A percentile compares a stretch with the other conserved stretches of the same genome.
Evolutionary conservation across 2,113 vertebrate genomes (phyloP).

Genomic region (Lophius piscatorius): DNA sequence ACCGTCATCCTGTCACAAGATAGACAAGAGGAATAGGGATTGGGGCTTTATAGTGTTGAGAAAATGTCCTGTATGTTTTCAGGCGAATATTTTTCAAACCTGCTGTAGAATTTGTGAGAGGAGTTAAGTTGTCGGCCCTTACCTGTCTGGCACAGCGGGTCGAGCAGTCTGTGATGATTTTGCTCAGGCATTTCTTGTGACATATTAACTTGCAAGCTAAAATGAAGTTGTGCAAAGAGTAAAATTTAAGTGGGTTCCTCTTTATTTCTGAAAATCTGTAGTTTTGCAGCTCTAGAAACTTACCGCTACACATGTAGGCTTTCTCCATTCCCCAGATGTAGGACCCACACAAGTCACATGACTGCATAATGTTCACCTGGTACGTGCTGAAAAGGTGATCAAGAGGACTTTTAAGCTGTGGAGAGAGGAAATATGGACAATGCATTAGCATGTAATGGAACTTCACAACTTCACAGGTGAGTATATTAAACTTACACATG

Average conservation of each 20-base stretch:
- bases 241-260: no score
- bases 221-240: background rate
- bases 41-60: background rate
- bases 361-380: slow-evolving; percentile 95
- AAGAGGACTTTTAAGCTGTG: slow-evolving; percentile 83
- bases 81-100: background rate
- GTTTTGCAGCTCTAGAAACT: slow-evolving; percentile 53
- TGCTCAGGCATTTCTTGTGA: slow-evolving; percentile 93
- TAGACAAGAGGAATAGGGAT: background rate
- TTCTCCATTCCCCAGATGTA: slow-evolving; percentile 99
- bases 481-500: slow-evolving; percentile 80
- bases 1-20: slow-evolving; percentile 64
- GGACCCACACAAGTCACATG: slow-evolving; percentile 91
- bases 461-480: background rate
- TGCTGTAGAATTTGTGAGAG: background rate
- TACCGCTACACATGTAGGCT: slow-evolving; percentile 92
- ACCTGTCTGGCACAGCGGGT: slow-evolving; percentile 83
- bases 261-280: background rate
- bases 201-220: slow-evolving; percentile 94
- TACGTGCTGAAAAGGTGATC: slow-evolving; percentile 91
- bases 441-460: background rate
- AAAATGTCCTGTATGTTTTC: background rate
- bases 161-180: slow-evolving; percentile 86
- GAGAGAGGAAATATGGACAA: background rate
- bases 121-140: slow-evolving; percentile 13